These are phyloP conservation scores for Meriones unguiculatus DNA, from an alignment of 2,113 vertebrate genomes.

Conservation along the genomic window DNA sequence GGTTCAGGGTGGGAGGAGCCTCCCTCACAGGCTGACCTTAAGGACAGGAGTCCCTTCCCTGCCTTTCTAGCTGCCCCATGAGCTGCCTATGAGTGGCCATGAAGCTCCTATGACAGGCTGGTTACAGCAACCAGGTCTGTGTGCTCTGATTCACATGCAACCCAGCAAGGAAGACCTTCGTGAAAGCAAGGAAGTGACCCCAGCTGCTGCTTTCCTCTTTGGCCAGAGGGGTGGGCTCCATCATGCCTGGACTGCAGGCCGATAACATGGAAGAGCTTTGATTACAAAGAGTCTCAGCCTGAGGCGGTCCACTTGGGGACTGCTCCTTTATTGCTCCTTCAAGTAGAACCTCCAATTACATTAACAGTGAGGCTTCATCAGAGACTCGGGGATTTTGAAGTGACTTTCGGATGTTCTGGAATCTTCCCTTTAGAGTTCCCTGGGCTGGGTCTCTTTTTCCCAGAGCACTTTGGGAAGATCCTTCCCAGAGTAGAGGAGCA, in stretches of 20 bases:
- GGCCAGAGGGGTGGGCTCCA: neutral
- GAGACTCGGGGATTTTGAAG: slow-evolving; percentile 90
- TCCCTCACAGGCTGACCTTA: rapidly evolving
- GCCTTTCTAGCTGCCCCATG: no score
- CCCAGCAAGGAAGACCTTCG: neutral
- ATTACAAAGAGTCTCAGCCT: slow-evolving; percentile 79
- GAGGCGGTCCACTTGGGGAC: slow-evolving; percentile 85
- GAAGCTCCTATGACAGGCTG: neutral
- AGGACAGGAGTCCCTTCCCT: neutral
- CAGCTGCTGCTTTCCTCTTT: neutral
- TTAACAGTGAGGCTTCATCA: slow-evolving; percentile 93
- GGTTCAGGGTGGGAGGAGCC: neutral
- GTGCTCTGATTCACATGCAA: neutral
- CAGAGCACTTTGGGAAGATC: slow-evolving; percentile 96
- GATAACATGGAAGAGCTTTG: neutral
- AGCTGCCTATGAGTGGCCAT: rapidly evolving
- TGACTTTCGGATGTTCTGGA: slow-evolving; percentile 87
- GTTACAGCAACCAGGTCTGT: neutral
- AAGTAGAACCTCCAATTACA: slow-evolving; percentile 92
- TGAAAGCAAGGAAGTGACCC: neutral
- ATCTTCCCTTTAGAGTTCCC: slow-evolving; percentile 91
- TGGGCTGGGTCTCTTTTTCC: slow-evolving; percentile 90
- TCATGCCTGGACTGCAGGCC: no score
- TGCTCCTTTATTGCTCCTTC: slow-evolving; percentile 90
- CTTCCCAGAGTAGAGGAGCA: slow-evolving; percentile 97